A percentile compares a stretch with the other conserved stretches of the same genome.
These are phyloP conservation scores for Lepidocyrtoides sp. DNA, from an alignment of 2,888 invertebrate genomes.

Conservation along the genomic window DNA sequence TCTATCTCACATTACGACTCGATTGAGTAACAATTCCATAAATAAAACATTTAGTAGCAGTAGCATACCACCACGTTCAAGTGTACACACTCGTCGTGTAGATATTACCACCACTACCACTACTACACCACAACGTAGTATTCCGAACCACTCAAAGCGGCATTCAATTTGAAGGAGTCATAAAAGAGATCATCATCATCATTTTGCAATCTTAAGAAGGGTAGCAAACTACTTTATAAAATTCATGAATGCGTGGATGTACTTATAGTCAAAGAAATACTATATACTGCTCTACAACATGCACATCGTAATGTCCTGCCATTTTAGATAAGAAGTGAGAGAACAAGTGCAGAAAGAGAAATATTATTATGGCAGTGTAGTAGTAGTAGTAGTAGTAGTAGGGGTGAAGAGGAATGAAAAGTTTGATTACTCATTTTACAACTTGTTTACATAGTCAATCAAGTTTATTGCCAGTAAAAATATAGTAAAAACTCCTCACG, in stretches of 20 bases:
- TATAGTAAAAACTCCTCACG: slow-evolving; percentile 63
- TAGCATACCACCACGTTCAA: neutral
- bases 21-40: slow-evolving; percentile 70
- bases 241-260: neutral
- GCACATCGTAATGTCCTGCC: neutral
- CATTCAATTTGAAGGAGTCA: slow-evolving; percentile 46
- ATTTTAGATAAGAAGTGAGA: slow-evolving; percentile 39
- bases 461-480: slow-evolving; percentile 78
- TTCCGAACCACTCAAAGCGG: slow-evolving; percentile 33
- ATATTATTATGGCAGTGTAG: slow-evolving; percentile 13
- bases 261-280: neutral
- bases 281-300: neutral
- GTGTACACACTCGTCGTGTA: neutral
- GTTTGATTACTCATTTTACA: slow-evolving; percentile 79
- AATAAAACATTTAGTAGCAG: slow-evolving; percentile 67
- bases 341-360: slow-evolving; percentile 56
- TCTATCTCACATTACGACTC: slow-evolving; percentile 41
- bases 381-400: neutral
- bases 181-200: slow-evolving; percentile 70
- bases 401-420: slow-evolving; percentile 67
- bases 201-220: slow-evolving; percentile 62
- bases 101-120: neutral
- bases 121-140: neutral
- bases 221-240: slow-evolving; percentile 48
- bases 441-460: slow-evolving; percentile 81